A percentile compares a stretch with the other conserved stretches of the same genome.
Conservation (phyloP, 2,888 invertebrate species). For the Drosophila mettleri region DNA sequence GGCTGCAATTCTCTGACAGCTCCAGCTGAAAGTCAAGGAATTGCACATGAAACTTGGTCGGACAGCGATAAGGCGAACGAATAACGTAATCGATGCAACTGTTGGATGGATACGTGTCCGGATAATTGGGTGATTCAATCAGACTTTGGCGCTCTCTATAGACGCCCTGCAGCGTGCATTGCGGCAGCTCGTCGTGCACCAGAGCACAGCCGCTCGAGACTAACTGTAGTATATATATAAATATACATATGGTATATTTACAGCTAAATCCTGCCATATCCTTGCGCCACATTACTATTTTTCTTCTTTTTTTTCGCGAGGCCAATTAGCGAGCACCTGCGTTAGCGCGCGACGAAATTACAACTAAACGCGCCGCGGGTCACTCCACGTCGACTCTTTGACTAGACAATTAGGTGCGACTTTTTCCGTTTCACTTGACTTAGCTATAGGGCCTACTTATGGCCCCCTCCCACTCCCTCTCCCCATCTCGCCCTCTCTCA, state of each 20-base stretch:
- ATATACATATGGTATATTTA: conserved; percentile 3
- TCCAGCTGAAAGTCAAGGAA: conserved; percentile 87
- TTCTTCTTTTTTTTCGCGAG: no score
- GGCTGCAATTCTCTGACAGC: conserved; percentile 85
- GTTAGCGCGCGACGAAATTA: conserved; percentile 54
- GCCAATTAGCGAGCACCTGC: conserved; percentile 26
- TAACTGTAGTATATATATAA: neutral
- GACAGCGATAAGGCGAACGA: conserved; percentile 85
- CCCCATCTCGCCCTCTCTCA: neutral
- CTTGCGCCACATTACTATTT: conserved; percentile 47
- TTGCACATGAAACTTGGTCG: conserved; percentile 86
- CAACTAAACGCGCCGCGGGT: conserved; percentile 66
- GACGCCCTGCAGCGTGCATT: conserved; percentile 83
- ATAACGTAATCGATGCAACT: conserved; percentile 86
- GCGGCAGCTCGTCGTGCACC: conserved; percentile 79
- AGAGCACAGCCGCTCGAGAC: conserved; percentile 20
- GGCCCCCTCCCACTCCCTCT: neutral
- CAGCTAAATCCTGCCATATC: conserved; percentile 23
- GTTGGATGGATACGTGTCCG: conserved; percentile 85
- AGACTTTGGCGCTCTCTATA: conserved; percentile 85
- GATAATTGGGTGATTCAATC: conserved; percentile 86
- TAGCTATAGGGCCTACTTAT: neutral
- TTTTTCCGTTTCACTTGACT: conserved; percentile 53
- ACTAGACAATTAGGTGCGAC: conserved; percentile 52
- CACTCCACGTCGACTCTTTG: conserved; percentile 39